Evolutionary conservation across 1,140 invertebrate species (phyloP), one percentile per base, ranked within the genome.

Genomic region (Hylyphantes graminicola): DNA sequence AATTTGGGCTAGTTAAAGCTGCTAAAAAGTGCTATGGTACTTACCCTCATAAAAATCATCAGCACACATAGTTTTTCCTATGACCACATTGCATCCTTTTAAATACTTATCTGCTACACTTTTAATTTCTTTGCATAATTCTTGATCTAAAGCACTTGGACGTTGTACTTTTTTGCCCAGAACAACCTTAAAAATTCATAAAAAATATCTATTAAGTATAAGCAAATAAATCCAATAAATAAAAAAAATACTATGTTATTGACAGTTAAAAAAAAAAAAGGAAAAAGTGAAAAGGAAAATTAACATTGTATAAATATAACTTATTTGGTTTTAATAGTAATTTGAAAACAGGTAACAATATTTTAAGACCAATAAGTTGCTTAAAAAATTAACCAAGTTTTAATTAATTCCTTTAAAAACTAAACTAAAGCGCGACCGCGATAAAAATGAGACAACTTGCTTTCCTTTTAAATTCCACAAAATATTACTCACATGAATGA

Each of bases 41-140:
- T 48, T 99, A 99, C 90, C 90, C 91, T 99, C 97, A 90, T 99
- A 99, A 90, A 99, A 99, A 90, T 99, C 97, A 87, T 96, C 94
- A 7, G 97, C 96, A 89, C 97, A 98, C 92, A 98, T 94, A 0
- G 98, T 99, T 89, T 94, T 97, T 53, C 98, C 98, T 59, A 92
- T 92, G n/a, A 96, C 92, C 2, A 95, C 96, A 15, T 87, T 86
- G 48, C 88, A 85, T 89, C 96, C 94, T 85, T 95, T 94, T 5
- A 93, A 91, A 85, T 93, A 91, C 35, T 88, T 86, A n/a, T 87
- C 73, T 0, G 94, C 92, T 61, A 96, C 89, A 0, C 91, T 92
- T 86, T 94, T 93, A 3, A 99, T 89, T 87, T 98, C 95, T 48
- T 94, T 91, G 15, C 92, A 92, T 73, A 99, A 89, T 65, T 94